These are phyloP conservation scores for Rhadina sibilatrix DNA, from an alignment of 2,113 vertebrate genomes.

Conservation along the genomic window DNA sequence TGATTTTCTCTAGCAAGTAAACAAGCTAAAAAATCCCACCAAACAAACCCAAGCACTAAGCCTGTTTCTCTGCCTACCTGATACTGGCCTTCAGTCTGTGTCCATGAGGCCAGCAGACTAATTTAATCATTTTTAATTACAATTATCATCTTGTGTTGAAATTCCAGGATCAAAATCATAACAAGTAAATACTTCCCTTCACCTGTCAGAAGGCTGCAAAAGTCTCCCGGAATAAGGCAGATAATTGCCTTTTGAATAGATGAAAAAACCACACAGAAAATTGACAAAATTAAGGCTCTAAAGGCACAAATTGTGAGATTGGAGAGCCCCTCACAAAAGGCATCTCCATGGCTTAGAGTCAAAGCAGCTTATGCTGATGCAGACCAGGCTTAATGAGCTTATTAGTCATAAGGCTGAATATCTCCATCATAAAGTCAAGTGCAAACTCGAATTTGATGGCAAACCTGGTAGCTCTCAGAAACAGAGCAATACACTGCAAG, in stretches of 20 bases:
- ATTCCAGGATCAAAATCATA: not conserved
- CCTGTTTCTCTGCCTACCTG: not conserved
- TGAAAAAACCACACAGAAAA: not conserved
- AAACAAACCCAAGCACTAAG: not conserved
- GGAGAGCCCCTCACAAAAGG: not conserved
- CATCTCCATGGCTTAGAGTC: not conserved
- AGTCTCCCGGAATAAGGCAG: not conserved
- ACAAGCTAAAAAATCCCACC: not conserved
- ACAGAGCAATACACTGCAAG: not conserved
- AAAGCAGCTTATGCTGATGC: constrained; percentile 13
- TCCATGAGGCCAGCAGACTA: not conserved
- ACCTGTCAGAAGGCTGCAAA: not conserved
- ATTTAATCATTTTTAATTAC: not conserved
- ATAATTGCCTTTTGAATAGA: not conserved
- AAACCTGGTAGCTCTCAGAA: not conserved
- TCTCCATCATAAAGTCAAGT: constrained; percentile 23
- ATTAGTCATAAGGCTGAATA: constrained; percentile 2
- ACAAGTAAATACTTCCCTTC: not conserved
- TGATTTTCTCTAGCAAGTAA: not conserved
- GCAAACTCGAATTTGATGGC: not conserved
- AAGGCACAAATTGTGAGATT: not conserved
- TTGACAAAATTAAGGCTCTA: not conserved
- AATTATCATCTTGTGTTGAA: not conserved
- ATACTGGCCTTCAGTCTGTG: not conserved
- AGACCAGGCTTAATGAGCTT: constrained; percentile 21